Base-by-base conservation (phyloP, 2,113 vertebrate genomes). In the Lophius piscatorius region DNA sequence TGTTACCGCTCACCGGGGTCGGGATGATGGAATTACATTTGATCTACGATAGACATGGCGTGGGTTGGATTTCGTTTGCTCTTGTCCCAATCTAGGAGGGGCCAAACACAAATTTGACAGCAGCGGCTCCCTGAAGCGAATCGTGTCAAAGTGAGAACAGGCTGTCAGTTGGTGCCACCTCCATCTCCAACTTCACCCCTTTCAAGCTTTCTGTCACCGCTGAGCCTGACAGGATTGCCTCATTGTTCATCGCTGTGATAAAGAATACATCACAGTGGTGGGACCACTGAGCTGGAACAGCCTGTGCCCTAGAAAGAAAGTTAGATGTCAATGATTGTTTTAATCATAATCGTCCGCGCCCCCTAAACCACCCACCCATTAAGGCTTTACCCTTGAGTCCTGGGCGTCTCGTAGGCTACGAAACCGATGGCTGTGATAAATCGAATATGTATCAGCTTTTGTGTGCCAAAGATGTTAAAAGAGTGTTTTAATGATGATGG, bases 51-150 rank as follows among this genome's bases (percentile, higher is more conserved):
- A 62, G 56, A 66, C 42, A 33, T 46, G 42, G 20, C 6, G 38
- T 34, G 47, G 74, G 79, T 56, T 76, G 45, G 51, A 70, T 81
- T 61, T 70, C 63, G 60, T 60, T 35, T 6, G 42, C 63, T 47
- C 73, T 73, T 29, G 70, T 63, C 69, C 55, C 75, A 74, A 66
- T 88, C 69, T 78, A 35, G 68, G 48, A 68, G 16, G 33, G 70
- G 73, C 68, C 70, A 20, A 76, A 77, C 74, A 80, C 75, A 71
- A 76, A 80, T 85, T 72, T 89, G 79, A 87, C 79, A 82, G 74
- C 67, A 51, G 45, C 34, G 2, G 57, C 62, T 82, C 58, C 67
- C 55, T 59, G 74, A 68, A 73, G 80, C 80, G 60, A 78, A 88
- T 76, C 64, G 58, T 63, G 75, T 79, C 68, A 77, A 80, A 71